phyloP scores from a whole-genome alignment of 2,797 vertebrate genomes.

The Syngnathus rostellatus region DNA sequence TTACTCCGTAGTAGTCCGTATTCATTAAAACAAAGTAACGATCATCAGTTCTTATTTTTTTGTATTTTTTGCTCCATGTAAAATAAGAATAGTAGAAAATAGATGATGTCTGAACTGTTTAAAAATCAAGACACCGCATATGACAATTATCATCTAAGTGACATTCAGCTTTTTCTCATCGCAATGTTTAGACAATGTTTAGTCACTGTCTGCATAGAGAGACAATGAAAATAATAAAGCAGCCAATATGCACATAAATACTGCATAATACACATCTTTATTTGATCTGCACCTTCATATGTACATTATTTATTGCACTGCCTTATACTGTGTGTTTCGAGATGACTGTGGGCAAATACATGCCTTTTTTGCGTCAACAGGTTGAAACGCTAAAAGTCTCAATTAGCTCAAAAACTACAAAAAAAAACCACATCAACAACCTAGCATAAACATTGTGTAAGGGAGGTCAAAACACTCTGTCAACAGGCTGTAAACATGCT shows the following conservation, averaged over 20 bases:
- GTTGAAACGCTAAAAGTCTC: conserved; percentile 2
- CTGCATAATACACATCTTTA: conserved; percentile 45
- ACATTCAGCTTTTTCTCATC: too few relatives aligned
- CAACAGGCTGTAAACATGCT: conserved; percentile 15
- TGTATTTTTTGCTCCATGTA: too few relatives aligned
- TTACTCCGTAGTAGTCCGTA: background rate
- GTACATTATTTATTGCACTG: conserved; percentile 19
- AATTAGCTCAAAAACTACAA: conserved; percentile 52
- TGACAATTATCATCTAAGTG: too few relatives aligned
- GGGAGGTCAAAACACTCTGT: conserved; percentile 38
- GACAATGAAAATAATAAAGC: background rate
- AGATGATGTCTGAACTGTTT: too few relatives aligned
- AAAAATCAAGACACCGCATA: too few relatives aligned
- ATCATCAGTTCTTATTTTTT: too few relatives aligned
- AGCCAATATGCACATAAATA: background rate
- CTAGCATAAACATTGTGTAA: conserved; percentile 40
- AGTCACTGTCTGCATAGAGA: background rate
- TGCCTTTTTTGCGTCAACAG: conserved; percentile 25
- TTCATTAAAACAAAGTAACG: background rate
- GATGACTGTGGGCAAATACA: conserved; percentile 10
- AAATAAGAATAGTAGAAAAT: too few relatives aligned
- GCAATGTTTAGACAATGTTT: too few relatives aligned
- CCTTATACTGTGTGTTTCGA: conserved; percentile 10
- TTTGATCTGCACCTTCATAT: conserved; percentile 29
- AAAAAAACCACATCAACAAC: conserved; percentile 31